These are phyloP conservation scores for Otis tarda DNA, from an alignment of 2,113 vertebrate genomes.

Conservation along the genomic window DNA sequence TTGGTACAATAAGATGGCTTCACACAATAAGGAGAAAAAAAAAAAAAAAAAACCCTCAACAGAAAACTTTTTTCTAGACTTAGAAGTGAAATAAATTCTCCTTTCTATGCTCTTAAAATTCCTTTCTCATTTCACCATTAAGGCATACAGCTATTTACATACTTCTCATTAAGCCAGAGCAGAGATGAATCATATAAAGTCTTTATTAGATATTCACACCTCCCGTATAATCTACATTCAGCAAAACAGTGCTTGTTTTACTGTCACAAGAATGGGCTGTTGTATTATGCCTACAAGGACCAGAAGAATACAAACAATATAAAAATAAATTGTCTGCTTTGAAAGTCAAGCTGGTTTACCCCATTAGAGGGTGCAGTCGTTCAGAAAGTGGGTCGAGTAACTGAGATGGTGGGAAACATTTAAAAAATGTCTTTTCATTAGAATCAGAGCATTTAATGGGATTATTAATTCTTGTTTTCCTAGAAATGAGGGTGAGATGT, in stretches of 20 bases:
- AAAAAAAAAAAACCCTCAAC: too few species aligned
- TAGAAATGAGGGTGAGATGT: background rate
- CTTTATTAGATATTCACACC: background rate
- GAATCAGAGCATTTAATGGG: background rate
- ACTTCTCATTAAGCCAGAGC: background rate
- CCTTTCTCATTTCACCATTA: background rate
- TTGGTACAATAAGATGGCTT: background rate
- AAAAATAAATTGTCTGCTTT: slow-evolving; percentile 10
- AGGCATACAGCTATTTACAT: background rate
- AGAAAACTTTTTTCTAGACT: background rate
- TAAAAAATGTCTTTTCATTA: background rate
- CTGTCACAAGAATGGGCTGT: background rate
- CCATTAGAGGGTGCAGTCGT: slow-evolving; percentile 51
- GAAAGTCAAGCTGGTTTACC: slow-evolving; percentile 40
- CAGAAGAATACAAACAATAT: background rate
- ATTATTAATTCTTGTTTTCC: background rate
- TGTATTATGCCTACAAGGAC: background rate
- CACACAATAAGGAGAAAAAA: background rate
- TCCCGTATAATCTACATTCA: background rate
- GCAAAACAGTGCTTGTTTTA: background rate
- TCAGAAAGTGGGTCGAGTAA: slow-evolving; percentile 33
- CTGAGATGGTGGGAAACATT: background rate
- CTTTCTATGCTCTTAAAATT: background rate
- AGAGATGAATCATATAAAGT: background rate
- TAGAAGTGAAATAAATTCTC: background rate